phyloP scores from a whole-genome alignment of 1,140 invertebrate genomes.

The Drosophila quadrilineata region DNA sequence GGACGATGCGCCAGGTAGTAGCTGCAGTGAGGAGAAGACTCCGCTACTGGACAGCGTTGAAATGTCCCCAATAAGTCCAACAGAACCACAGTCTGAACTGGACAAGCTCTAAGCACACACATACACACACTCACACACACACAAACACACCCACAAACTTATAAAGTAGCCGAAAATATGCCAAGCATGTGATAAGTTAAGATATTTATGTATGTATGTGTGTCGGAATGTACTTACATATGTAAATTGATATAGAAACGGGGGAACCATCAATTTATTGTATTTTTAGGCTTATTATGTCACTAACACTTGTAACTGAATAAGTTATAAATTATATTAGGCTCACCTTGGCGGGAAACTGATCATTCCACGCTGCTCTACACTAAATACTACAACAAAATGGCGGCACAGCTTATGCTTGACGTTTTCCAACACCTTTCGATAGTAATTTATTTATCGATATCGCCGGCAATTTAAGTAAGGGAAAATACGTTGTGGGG shows the following conservation, averaged over 20 bases:
- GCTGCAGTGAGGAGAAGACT: conserved; percentile 79
- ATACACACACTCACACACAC: conserved; percentile 10
- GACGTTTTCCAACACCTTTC: too few relatives aligned
- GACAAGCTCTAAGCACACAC: conserved; percentile 60
- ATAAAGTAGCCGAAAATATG: conserved; percentile 55
- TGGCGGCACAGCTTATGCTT: too few relatives aligned
- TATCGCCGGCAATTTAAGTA: not conserved
- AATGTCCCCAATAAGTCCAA: conserved; percentile 81
- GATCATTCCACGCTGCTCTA: not conserved
- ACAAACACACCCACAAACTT: conserved; percentile 19
- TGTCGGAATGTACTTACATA: conserved; percentile 12
- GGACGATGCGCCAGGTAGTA: conserved; percentile 63
- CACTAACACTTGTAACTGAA: conserved; percentile 1
- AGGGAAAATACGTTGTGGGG: conserved; percentile 12
- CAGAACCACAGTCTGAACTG: conserved; percentile 61
- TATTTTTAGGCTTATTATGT: conserved; percentile 43
- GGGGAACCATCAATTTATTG: conserved; percentile 49
- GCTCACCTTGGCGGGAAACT: not conserved
- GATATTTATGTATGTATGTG: conserved; percentile 16
- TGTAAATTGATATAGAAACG: conserved; percentile 8
- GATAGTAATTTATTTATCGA: not conserved
- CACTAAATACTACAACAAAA: too few relatives aligned
- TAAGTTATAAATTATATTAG: not conserved
- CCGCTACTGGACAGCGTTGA: conserved; percentile 79
- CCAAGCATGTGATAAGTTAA: conserved; percentile 71